These are phyloP conservation scores for Neodiprion virginianus DNA, from an alignment of 1,140 invertebrate species.

Conservation along the genomic window DNA sequence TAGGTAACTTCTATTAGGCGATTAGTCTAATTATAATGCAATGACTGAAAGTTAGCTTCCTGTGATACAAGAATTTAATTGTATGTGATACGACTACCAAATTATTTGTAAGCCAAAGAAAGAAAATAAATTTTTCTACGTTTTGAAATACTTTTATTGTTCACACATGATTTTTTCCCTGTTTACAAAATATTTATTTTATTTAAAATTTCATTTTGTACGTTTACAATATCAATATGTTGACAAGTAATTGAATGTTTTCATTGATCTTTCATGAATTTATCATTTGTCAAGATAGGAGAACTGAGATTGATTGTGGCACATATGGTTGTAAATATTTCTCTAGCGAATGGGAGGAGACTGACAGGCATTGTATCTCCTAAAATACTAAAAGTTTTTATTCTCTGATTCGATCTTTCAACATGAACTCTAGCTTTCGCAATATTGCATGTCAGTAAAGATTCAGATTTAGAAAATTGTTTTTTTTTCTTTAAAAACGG, in stretches of 20 bases:
- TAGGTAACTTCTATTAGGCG: background rate
- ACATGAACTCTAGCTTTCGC: constrained; percentile 34
- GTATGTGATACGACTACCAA: too few species aligned
- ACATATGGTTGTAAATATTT: constrained; percentile 39
- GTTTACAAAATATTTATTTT: constrained; percentile 5
- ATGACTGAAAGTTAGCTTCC: too few species aligned
- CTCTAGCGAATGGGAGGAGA: constrained; percentile 21
- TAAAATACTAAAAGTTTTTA: constrained; percentile 30
- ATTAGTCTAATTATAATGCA: too few species aligned
- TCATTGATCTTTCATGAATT: constrained; percentile 17
- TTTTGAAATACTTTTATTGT: too few species aligned
- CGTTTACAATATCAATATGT: too few species aligned
- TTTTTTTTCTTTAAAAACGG: constrained; percentile 34
- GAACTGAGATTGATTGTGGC: constrained; percentile 34
- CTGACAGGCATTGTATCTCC: constrained; percentile 22
- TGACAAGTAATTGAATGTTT: too few species aligned
- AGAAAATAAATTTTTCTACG: too few species aligned
- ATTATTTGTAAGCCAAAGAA: too few species aligned
- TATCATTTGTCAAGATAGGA: constrained; percentile 35
- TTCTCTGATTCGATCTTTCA: constrained; percentile 33
- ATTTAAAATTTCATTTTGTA: constrained; percentile 20
- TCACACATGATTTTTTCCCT: background rate
- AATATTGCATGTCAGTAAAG: constrained; percentile 33
- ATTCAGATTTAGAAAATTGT: constrained; percentile 34
- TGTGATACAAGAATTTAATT: too few species aligned